Base-by-base conservation (phyloP, 2,888 invertebrate species). In the Metalampra italica region DNA sequence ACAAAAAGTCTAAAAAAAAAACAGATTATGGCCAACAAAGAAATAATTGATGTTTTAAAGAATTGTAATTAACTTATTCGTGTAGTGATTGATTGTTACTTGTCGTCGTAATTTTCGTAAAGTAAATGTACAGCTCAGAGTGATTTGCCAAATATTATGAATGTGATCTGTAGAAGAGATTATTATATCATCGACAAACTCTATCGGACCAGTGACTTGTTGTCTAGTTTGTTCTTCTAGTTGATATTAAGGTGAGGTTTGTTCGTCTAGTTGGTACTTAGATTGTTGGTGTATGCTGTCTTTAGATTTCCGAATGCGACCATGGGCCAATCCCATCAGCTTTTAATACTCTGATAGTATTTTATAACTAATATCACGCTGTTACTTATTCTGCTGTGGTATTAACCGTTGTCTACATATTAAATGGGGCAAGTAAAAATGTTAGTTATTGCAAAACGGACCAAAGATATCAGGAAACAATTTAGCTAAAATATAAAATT, bases 91-190 rank as follows among this genome's bases (percentile, higher is more conserved):
- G 46, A 52, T 51, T 44, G 49, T 52, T 42, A 49, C 34, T 15
- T 36, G 38, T 40, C 38, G 32, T 9, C 7, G 12, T 29, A 47
- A 41, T 22, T 22, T 2, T 22, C 22, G 22, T 22, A 22, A n/a
- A n/a, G n/a, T 22, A 5, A 3, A 22, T 32, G 46, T 48, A 76
- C 64, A 78, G 79, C 77, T 82, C 78, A 81, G 69, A 70, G 71
- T 67, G 67, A 80, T 82, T 84, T 84, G 87, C 87, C 87, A 88
- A 88, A 86, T 78, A 75, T n/a, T 67, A 44, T 74, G 72, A 72
- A 78, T 87, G 83, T 87, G 84, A 87, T 87, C 73, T 70, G 73
- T 85, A 83, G 80, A 70, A 60, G 66, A 71, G 47, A 50, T 47
- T 52, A 43, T 43, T 12, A 43, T 46, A 34, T 69, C 68, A 66